A percentile compares a stretch with the other conserved stretches of the same genome.
These are phyloP conservation scores for Leuciscus waleckii DNA, from an alignment of 2,797 vertebrate genomes.

Conservation along the genomic window DNA sequence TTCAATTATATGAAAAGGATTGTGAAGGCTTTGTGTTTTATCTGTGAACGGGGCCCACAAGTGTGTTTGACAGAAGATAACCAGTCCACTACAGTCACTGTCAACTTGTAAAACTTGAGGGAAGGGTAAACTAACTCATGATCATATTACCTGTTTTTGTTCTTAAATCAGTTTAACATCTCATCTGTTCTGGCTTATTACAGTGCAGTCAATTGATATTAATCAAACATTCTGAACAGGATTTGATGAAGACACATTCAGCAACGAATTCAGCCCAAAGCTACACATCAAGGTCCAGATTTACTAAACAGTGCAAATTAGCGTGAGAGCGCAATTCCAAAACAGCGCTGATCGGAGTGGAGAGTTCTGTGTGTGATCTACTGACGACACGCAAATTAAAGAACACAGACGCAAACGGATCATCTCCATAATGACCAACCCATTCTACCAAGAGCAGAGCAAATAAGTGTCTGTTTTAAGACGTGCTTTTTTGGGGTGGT, in stretches of 20 bases:
- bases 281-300: too few relatives aligned
- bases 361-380: too few relatives aligned
- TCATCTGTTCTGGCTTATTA: not conserved
- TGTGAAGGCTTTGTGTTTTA: conserved; percentile 41
- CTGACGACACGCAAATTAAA: too few relatives aligned
- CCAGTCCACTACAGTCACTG: not conserved
- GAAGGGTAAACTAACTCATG: not conserved
- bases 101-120: not conserved
- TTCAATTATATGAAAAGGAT: conserved; percentile 54
- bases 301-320: too few relatives aligned
- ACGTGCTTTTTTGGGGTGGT: too few relatives aligned
- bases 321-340: too few relatives aligned
- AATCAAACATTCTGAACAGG: not conserved
- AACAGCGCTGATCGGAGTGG: too few relatives aligned
- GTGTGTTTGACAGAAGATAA: not conserved
- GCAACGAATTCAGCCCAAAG: too few relatives aligned
- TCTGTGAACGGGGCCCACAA: conserved; percentile 2
- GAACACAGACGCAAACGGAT: too few relatives aligned
- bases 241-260: not conserved
- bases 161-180: not conserved
- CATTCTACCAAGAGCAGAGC: too few relatives aligned
- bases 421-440: too few relatives aligned
- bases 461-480: too few relatives aligned
- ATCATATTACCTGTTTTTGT: not conserved
- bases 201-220: not conserved